These are phyloP conservation scores for Melanostoma scalare DNA, from an alignment of 2,888 invertebrate species.

Conservation along the genomic window DNA sequence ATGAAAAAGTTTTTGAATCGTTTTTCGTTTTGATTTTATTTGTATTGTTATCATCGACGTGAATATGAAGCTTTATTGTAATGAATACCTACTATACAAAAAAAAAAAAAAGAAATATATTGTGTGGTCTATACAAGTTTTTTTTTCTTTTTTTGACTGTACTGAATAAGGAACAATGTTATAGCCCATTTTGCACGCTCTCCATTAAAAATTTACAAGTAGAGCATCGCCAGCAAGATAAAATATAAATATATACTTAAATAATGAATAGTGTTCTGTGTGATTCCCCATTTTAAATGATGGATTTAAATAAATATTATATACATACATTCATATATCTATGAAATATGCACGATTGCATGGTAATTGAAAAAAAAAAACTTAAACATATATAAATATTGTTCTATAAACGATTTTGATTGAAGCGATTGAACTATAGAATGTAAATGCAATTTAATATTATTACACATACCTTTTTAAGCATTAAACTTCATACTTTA, in stretches of 20 bases:
- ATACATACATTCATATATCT: constrained; percentile 25
- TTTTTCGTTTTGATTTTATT: constrained; percentile 56
- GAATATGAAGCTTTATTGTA: constrained; percentile 72
- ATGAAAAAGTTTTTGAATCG: constrained; percentile 58
- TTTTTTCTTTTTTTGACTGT: constrained; percentile 53
- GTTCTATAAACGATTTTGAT: constrained; percentile 62
- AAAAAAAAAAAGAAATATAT: constrained; percentile 44
- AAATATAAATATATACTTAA: constrained; percentile 43
- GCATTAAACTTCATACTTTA: constrained; percentile 41
- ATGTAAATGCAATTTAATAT: constrained; percentile 64
- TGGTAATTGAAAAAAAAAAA: constrained; percentile 69
- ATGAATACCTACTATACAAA: constrained; percentile 48
- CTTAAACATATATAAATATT: constrained; percentile 49
- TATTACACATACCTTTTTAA: constrained; percentile 52
- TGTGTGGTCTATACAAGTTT: constrained; percentile 68
- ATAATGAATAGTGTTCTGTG: constrained; percentile 63
- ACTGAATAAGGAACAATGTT: constrained; percentile 65
- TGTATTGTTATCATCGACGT: constrained; percentile 65
- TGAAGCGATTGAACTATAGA: constrained; percentile 63
- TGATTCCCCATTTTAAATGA: constrained; percentile 62
- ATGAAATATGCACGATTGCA: constrained; percentile 68
- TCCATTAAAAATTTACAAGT: constrained; percentile 62
- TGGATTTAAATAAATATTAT: constrained; percentile 42
- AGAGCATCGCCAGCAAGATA: constrained; percentile 69
- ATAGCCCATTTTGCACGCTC: constrained; percentile 71